Base-by-base conservation (phyloP, 2,113 vertebrate genomes). In the Anoura caudifer region DNA sequence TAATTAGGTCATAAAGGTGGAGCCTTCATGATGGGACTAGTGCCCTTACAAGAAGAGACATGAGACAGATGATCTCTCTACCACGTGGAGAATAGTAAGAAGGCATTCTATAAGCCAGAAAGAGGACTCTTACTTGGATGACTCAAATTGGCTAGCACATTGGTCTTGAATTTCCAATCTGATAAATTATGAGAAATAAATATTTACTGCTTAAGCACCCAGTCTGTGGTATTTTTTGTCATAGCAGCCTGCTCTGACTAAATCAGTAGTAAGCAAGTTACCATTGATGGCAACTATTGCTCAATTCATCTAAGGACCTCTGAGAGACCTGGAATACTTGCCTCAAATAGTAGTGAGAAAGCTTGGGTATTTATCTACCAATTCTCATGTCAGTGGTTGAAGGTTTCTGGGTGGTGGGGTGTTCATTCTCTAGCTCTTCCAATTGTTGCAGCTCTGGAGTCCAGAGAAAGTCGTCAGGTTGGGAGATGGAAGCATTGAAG, bases 241-340 rank as follows among this genome's bases (percentile, higher is more conserved):
- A n/a, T 0, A 41, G 77, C 10, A 84, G 70, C 72, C 7, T 0
- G 0, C 33, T 26, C 43, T n/a, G n/a, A n/a, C 52, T 67, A 33
- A 45, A 16, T 69, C 38, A 36, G 16, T 31, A 65, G 38, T 73
- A 56, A 50, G 67, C 50, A 76, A 70, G 19, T 52, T 50, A 10
- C 76, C n/a, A 10, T 1, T 4, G 61, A 52, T 15, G 61, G 16
- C 52, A 70, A 13, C 70, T 45, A 61, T 15, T 2, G 11, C 24
- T 61, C 20, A 7, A 7, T 36, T 31, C 22, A 2, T 31, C 38
- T 11, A 28, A 14, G 67, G 20, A 13, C n/a, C 16, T 52, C n/a
- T 54, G 45, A 79, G 50, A 59, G 33, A 36, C 16, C 14, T 14
- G 33, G 31, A 69, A 13, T 26, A 11, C 4, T 24, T 16, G 28